A percentile compares a stretch with the other conserved stretches of the same genome.
phyloP scores from a whole-genome alignment of 2,797 vertebrate genomes.

The Scolopax bukidnonensis region DNA sequence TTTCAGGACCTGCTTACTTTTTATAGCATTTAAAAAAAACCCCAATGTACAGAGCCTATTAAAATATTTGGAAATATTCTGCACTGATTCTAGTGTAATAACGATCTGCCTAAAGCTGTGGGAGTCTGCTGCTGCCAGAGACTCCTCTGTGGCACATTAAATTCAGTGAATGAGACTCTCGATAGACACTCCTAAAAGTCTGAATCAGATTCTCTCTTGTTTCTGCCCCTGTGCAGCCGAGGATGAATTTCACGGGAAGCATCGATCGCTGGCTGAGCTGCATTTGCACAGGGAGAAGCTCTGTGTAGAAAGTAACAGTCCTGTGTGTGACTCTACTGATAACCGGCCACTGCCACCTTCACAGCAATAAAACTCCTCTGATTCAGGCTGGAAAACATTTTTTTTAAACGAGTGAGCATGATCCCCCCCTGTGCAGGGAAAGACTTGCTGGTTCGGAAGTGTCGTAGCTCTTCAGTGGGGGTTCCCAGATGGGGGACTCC shows the following conservation, averaged over 20 bases:
- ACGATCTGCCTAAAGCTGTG: not conserved
- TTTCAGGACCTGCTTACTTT: not conserved
- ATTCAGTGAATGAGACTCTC: not conserved
- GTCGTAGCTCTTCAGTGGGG: not conserved
- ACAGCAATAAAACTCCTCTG: not conserved
- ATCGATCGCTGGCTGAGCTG: not conserved
- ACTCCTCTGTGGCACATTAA: not conserved
- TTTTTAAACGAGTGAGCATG: fast-evolving
- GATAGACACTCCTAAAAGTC: not conserved
- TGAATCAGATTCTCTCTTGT: not conserved
- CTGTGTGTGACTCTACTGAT: not conserved
- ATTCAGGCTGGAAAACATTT: not conserved
- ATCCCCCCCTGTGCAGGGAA: not conserved
- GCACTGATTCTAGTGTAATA: not conserved
- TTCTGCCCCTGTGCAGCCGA: not conserved
- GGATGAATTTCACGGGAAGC: not conserved
- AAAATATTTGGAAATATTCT: not conserved
- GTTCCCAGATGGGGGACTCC: not conserved
- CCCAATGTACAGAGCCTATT: not conserved
- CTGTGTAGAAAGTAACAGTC: not conserved
- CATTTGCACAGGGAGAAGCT: not conserved
- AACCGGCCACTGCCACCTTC: not conserved
- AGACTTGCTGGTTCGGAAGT: not conserved
- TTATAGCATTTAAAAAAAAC: not conserved
- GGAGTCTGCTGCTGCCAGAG: not conserved